These are phyloP conservation scores for Cherax destructor DNA, from an alignment of 1,140 invertebrate species.

Conservation along the genomic window DNA sequence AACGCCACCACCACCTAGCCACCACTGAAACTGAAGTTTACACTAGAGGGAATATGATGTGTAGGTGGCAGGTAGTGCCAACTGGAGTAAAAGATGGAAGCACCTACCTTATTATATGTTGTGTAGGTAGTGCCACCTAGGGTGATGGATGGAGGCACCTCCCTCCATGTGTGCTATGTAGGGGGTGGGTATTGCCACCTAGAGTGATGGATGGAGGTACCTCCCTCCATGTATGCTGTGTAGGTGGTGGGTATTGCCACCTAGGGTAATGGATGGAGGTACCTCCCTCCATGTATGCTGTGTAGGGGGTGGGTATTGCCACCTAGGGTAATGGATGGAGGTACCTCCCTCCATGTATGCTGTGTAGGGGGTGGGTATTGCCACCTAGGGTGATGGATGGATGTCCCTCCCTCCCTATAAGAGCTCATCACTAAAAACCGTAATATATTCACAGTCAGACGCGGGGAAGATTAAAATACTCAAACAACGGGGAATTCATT, in stretches of 20 bases:
- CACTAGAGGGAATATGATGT: neutral
- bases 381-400: neutral
- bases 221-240: too few species aligned
- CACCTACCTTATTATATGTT: too few species aligned
- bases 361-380: neutral
- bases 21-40: constrained; percentile 16
- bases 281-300: too few species aligned
- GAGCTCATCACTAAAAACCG: neutral
- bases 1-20: neutral
- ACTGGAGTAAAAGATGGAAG: neutral
- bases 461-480: constrained; percentile 30
- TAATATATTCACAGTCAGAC: constrained; percentile 53
- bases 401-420: neutral
- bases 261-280: neutral
- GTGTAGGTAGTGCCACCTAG: neutral
- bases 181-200: neutral
- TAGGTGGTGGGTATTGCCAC: neutral
- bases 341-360: too few species aligned
- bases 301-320: neutral
- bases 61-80: neutral
- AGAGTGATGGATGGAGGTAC: neutral
- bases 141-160: neutral
- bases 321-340: neutral
- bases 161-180: neutral
- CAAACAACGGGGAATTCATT: constrained; percentile 23